A percentile compares a stretch with the other conserved stretches of the same genome.
phyloP scores from a whole-genome alignment of 2,797 vertebrate genomes.

The Mus minutoides region DNA sequence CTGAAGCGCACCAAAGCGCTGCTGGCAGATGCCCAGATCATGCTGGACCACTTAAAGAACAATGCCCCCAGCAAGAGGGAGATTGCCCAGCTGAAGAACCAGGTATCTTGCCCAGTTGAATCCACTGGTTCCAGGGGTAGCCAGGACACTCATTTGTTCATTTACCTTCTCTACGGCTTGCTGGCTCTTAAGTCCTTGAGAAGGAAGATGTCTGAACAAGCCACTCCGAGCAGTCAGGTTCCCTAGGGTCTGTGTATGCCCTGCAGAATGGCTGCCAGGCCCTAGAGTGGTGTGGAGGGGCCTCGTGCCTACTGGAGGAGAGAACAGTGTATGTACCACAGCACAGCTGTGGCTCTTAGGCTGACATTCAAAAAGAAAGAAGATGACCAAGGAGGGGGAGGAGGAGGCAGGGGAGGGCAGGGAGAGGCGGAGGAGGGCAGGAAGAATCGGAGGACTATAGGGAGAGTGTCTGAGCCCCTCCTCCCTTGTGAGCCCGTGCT shows the following conservation, averaged over 20 bases:
- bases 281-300: background rate
- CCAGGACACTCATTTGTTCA: background rate
- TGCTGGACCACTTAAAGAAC: conserved; percentile 99
- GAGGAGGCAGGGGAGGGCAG: background rate
- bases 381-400: background rate
- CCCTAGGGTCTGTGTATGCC: background rate
- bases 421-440: background rate
- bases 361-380: background rate
- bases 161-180: background rate
- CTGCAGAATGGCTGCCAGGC: background rate
- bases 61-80: conserved; percentile 98
- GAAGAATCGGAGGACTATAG: too few species aligned
- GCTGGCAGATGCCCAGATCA: conserved; percentile 96
- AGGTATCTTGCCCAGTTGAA: conserved; percentile 86
- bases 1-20: conserved; percentile 98
- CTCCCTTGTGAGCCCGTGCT: background rate
- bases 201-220: conserved; percentile 1
- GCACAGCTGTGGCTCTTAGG: background rate
- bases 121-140: background rate
- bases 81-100: conserved; percentile 97
- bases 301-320: background rate
- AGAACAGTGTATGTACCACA: background rate
- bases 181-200: background rate
- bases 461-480: background rate
- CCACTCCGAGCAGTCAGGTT: background rate